Evolutionary conservation across 2,888 invertebrate genomes (phyloP), one percentile per base, ranked within the genome.

Genomic region (Metellina segmentata): DNA sequence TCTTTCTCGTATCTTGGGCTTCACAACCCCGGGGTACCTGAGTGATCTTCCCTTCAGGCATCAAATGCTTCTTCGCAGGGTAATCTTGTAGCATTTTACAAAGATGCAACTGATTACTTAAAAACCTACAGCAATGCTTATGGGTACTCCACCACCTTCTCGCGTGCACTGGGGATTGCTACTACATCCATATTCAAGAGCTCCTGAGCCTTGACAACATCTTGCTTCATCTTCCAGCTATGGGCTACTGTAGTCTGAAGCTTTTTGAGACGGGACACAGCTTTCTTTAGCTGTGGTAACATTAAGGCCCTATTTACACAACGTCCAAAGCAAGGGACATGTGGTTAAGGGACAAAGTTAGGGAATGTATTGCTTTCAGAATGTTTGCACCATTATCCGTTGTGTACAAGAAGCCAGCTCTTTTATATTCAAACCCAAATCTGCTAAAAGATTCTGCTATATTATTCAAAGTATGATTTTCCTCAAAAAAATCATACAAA

Each of bases 241-340:
- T 71, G 82, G 2, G 72, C 19, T 48, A 82, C 13, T 6, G 51
- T 13, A 49, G 11, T 82, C 51, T 82, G 82, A 4, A 82, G 16
- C 20, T 82, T 82, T 48, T 82, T 82, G 9, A 71, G 6, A 16
- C 49, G 48, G 7, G 48, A 20, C 16, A 82, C 61, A 7, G 53
- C 69, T 81, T 20, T 61, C 9, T 52, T 13, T n/a, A 71, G 51
- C 7, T 34, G 51, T 13, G 9, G 9, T 16, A 77, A 6, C 16
- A 6, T 34, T 34, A 77, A 20, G 34, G 77, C 77, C 6, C 51
- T 19, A 20, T 77, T 77, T 16, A 77, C 51, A 7, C 82, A 48
- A 70, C 71, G 82, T 2, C 82, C 82, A 82, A 82, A 82, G 19
- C 72, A 82, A 6, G 82, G n/a, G 7, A 82, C 48, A 49, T 71